phyloP scores from a whole-genome alignment of 2,797 vertebrate species.

The Hypotaenidia philippensis region DNA sequence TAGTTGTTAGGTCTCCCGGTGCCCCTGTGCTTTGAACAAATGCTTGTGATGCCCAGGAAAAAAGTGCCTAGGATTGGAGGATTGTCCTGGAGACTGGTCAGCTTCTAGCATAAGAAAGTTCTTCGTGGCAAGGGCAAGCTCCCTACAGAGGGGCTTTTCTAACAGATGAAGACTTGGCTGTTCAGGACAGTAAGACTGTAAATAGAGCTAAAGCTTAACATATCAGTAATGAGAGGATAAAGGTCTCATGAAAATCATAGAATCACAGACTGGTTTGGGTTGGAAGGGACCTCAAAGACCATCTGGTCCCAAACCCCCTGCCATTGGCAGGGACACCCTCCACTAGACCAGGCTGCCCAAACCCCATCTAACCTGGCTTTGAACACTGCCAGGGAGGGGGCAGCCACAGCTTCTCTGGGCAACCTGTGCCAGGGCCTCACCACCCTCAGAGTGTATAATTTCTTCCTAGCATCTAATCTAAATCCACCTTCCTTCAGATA shows the following conservation, averaged over 20 bases:
- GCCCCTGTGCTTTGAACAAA: not conserved
- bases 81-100: not conserved
- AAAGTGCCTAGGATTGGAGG: not conserved
- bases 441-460: too few relatives aligned
- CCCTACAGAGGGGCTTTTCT: not conserved
- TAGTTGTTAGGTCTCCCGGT: not conserved
- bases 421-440: too few relatives aligned
- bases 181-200: not conserved
- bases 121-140: not conserved
- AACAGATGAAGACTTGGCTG: not conserved
- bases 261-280: too few relatives aligned
- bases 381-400: too few relatives aligned
- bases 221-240: not conserved
- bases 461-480: too few relatives aligned
- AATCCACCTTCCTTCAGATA: too few relatives aligned
- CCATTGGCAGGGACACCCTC: too few relatives aligned
- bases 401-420: too few relatives aligned
- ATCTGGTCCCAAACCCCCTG: too few relatives aligned
- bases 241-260: not conserved
- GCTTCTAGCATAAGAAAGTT: not conserved
- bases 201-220: not conserved
- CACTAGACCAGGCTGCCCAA: too few relatives aligned
- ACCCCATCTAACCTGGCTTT: too few relatives aligned
- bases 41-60: not conserved
- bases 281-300: too few relatives aligned